A percentile compares a stretch with the other conserved stretches of the same genome.
Conservation (phyloP, 2,797 vertebrate genomes). For the Ctenochaetus hawaiiensis region DNA sequence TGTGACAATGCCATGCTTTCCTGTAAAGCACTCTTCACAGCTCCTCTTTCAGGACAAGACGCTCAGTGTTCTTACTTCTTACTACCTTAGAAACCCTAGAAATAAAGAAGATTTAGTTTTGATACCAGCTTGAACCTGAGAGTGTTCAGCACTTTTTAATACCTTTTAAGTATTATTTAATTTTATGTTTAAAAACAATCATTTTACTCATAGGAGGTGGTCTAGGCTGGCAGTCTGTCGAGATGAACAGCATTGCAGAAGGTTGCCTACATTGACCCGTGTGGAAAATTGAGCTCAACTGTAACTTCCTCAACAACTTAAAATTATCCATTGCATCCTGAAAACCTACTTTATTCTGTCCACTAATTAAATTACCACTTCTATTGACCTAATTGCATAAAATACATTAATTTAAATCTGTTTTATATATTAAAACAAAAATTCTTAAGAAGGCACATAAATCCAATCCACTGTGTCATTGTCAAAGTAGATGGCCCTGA, state of each 20-base stretch:
- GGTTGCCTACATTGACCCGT: too few species aligned
- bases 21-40: conserved; percentile 17
- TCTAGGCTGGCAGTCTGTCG: too few species aligned
- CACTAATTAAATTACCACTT: background rate
- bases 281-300: background rate
- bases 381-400: background rate
- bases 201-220: too few species aligned
- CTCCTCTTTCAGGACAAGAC: conserved; percentile 26
- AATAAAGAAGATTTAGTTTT: background rate
- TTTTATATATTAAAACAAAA: background rate
- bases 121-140: background rate
- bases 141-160: background rate
- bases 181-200: background rate
- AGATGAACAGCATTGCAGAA: background rate
- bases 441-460: background rate
- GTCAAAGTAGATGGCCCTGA: conserved; percentile 30
- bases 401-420: background rate
- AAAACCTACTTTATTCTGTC: background rate
- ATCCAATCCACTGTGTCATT: conserved; percentile 1
- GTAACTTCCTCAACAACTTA: background rate
- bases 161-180: background rate
- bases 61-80: conserved; percentile 19
- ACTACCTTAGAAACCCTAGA: background rate
- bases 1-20: conserved; percentile 36
- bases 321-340: background rate